Evolutionary conservation across 2,888 invertebrate species (phyloP).

Genomic region (Prionchulus punctatus): DNA sequence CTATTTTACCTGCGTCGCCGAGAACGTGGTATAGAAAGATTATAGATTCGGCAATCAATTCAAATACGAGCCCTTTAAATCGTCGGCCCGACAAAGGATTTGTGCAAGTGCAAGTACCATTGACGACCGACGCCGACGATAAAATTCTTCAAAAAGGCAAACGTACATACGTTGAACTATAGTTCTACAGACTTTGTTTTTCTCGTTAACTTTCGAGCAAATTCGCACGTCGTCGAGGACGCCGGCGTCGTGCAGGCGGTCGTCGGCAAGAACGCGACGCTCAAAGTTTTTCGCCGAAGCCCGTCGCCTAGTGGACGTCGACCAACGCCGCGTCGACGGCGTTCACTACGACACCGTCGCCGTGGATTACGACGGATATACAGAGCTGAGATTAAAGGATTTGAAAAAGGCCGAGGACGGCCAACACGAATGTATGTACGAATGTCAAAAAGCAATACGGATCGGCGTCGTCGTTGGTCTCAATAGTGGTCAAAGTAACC

Average conservation of each 20-base stretch:
- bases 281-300: slow-evolving; percentile 81
- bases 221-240: slow-evolving; percentile 42
- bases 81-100: slow-evolving; percentile 37
- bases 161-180: too few species aligned
- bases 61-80: slow-evolving; percentile 18
- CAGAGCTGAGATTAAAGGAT: background rate
- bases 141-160: slow-evolving; percentile 40
- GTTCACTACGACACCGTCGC: background rate
- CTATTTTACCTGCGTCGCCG: slow-evolving; percentile 31
- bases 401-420: background rate
- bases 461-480: background rate
- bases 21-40: slow-evolving; percentile 29
- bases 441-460: background rate
- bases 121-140: slow-evolving; percentile 80
- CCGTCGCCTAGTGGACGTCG: slow-evolving; percentile 83
- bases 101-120: slow-evolving; percentile 68
- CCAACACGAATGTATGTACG: background rate
- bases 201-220: too few species aligned
- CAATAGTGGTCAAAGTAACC: background rate
- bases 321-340: background rate
- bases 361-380: background rate
- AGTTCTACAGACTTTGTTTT: background rate
- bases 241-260: slow-evolving; percentile 59
- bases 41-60: slow-evolving; percentile 32
- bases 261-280: slow-evolving; percentile 56